Conservation (phyloP, 2,113 vertebrate species). For the Serilophus lunatus region DNA sequence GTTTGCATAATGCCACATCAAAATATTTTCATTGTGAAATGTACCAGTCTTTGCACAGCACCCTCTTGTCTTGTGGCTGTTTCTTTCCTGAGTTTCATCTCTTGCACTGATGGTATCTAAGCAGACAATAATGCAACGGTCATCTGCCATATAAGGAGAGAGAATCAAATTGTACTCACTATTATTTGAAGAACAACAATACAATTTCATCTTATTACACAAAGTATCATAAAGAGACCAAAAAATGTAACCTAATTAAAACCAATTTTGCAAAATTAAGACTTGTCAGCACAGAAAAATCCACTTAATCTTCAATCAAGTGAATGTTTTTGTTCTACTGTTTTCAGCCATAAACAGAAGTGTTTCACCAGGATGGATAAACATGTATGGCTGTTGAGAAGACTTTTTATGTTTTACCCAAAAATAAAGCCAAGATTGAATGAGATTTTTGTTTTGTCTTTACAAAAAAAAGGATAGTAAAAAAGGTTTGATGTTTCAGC, state of each 20-base stretch:
- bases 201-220: background rate
- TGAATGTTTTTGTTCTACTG: background rate
- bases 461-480: background rate
- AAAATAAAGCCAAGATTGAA: background rate
- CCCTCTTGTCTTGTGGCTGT: background rate
- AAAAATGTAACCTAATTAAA: conserved; percentile 31
- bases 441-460: background rate
- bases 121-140: background rate
- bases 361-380: background rate
- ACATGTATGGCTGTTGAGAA: background rate
- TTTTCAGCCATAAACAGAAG: background rate
- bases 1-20: conserved; percentile 7
- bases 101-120: conserved; percentile 6
- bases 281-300: conserved; percentile 1
- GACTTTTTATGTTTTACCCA: background rate
- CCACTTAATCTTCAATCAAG: background rate
- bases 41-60: background rate
- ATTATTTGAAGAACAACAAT: conserved; percentile 30
- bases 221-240: background rate
- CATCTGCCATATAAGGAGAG: background rate
- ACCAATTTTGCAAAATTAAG: background rate
- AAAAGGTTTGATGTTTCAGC: background rate
- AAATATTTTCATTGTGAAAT: conserved; percentile 8
- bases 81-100: background rate
- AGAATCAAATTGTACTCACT: background rate